A percentile compares a stretch with the other conserved stretches of the same genome.
Evolutionary conservation across 2,113 vertebrate species (phyloP).

Genomic region (Elephas maximus): DNA sequence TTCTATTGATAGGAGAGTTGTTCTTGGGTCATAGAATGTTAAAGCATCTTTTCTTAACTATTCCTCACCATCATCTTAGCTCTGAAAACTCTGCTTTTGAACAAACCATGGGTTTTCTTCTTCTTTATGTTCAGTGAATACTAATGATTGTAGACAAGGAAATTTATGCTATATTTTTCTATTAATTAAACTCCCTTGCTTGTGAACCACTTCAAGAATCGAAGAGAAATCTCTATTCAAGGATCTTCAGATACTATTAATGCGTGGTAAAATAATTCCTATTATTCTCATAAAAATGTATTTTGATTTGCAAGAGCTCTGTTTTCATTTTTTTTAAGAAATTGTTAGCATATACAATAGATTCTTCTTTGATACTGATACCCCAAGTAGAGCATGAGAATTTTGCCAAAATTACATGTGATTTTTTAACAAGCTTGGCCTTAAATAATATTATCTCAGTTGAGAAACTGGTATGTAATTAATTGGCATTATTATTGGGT

Average conservation of each 20-base stretch:
- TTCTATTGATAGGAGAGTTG: neutral
- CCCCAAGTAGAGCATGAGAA: neutral
- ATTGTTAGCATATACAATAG: neutral
- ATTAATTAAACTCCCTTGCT: slow-evolving; percentile 66
- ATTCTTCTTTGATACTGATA: neutral
- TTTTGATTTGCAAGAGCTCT: slow-evolving; percentile 32
- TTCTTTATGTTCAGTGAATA: slow-evolving; percentile 28
- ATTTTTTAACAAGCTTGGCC: neutral
- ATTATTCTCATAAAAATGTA: neutral
- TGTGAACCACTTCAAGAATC: slow-evolving; percentile 49
- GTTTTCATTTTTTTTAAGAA: slow-evolving; percentile 44
- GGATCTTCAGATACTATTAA: slow-evolving; percentile 58
- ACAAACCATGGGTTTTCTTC: slow-evolving; percentile 52
- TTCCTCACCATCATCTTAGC: slow-evolving; percentile 1
- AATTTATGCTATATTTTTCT: slow-evolving; percentile 62
- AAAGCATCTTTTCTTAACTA: neutral
- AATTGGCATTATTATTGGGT: neutral
- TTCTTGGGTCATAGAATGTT: neutral
- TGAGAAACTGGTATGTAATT: neutral
- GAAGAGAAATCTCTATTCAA: slow-evolving; percentile 48
- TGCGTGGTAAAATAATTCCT: slow-evolving; percentile 22
- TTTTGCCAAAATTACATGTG: slow-evolving; percentile 3
- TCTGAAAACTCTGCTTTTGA: slow-evolving; percentile 49
- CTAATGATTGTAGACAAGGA: slow-evolving; percentile 34
- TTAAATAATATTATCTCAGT: neutral